Conservation (phyloP, 2,113 vertebrate genomes). For the Vombatus ursinus region DNA sequence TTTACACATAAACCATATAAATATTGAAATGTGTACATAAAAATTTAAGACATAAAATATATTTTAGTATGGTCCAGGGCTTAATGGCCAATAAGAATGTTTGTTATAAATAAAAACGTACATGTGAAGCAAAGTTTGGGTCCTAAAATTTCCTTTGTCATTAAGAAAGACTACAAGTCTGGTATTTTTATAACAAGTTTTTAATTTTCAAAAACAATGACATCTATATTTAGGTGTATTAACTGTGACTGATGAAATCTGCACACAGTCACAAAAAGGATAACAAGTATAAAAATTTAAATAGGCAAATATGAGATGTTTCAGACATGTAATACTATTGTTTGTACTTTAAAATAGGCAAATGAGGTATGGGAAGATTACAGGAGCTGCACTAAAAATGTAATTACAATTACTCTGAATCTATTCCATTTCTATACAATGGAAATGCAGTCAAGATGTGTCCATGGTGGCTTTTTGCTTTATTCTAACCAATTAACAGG, state of each 20-base stretch:
- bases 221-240: not conserved
- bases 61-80: not conserved
- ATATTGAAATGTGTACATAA: not conserved
- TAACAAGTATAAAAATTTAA: not conserved
- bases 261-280: not conserved
- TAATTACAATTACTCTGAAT: conserved; percentile 65
- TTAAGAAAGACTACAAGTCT: rapidly evolving
- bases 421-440: conserved; percentile 54
- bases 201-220: not conserved
- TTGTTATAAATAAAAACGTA: not conserved
- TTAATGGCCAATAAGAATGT: not conserved
- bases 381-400: not conserved
- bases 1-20: conserved; percentile 20
- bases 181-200: not conserved
- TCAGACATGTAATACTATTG: not conserved
- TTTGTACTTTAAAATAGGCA: not conserved
- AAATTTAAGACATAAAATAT: not conserved
- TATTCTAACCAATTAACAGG: conserved; percentile 78
- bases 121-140: not conserved
- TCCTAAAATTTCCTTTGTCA: not conserved
- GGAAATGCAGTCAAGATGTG: conserved; percentile 52
- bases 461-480: conserved; percentile 75
- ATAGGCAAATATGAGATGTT: not conserved
- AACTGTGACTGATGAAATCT: conserved; percentile 8
- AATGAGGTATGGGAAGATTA: not conserved